A percentile compares a stretch with the other conserved stretches of the same genome.
phyloP scores from a whole-genome alignment of 2,888 invertebrate genomes.

The Morinoia aosen region DNA sequence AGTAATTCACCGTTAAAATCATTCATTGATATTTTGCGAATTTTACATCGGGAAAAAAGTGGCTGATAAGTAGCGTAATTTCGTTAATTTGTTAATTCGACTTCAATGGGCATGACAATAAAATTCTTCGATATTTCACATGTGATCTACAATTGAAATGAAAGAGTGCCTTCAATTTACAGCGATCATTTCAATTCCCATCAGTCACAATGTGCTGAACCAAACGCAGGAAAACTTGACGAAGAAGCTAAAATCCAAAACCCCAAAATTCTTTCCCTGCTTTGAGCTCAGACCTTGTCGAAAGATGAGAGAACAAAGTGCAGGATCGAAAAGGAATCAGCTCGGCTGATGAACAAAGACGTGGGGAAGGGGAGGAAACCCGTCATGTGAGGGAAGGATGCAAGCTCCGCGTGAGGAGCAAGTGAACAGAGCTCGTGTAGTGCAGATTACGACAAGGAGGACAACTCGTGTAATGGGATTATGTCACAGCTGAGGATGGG shows the following conservation, averaged over 20 bases:
- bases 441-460: not conserved
- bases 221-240: not conserved
- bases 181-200: not conserved
- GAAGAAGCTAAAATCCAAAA: not conserved
- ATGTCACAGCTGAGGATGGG: not conserved
- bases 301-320: not conserved
- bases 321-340: not conserved
- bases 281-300: not conserved
- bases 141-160: not conserved
- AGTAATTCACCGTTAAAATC: no score
- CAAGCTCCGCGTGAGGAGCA: not conserved
- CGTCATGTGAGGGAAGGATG: not conserved
- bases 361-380: not conserved
- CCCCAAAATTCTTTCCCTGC: not conserved
- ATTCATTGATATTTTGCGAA: no score
- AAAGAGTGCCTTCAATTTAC: not conserved
- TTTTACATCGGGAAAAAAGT: not conserved
- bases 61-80: not conserved
- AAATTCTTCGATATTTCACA: not conserved
- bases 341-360: not conserved
- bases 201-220: not conserved
- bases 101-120: not conserved
- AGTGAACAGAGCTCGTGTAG: not conserved
- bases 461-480: slow-evolving; percentile 1
- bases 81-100: not conserved